Conservation (phyloP, 2,797 vertebrate genomes). For the Meriones psammophilus region DNA sequence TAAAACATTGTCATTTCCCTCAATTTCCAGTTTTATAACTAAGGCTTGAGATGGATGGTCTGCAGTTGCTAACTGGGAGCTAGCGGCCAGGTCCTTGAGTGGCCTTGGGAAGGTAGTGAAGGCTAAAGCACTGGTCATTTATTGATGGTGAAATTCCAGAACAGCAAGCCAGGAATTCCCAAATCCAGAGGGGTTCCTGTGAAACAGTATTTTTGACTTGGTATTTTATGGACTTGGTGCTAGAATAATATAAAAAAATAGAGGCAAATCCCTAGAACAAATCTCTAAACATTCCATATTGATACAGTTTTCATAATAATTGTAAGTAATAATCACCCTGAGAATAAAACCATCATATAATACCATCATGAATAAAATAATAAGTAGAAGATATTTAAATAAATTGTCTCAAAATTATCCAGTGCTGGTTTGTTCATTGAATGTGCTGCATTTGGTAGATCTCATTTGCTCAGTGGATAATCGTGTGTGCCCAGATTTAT, state of each 20-base stretch:
- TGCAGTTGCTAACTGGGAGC: neutral
- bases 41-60: neutral
- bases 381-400: neutral
- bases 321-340: conserved; percentile 52
- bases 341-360: conserved; percentile 45
- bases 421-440: conserved; percentile 5
- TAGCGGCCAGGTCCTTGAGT: neutral
- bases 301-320: conserved; percentile 34
- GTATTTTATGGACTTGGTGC: neutral
- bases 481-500: neutral
- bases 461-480: neutral
- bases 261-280: conserved; percentile 16
- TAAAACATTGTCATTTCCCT: conserved; percentile 23
- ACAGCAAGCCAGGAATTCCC: neutral
- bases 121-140: neutral
- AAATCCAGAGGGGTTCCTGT: neutral
- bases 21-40: conserved; percentile 11
- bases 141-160: neutral
- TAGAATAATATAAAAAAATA: conserved; percentile 5
- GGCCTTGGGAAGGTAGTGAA: neutral
- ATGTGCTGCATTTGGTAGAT: neutral
- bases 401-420: neutral
- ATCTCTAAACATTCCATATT: neutral
- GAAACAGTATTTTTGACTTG: neutral
- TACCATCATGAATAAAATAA: conserved; percentile 47